Evolutionary conservation across 2,797 vertebrate genomes (phyloP), one percentile per base, ranked within the genome.

Genomic region (Lepidocolaptes lacrymiger): DNA sequence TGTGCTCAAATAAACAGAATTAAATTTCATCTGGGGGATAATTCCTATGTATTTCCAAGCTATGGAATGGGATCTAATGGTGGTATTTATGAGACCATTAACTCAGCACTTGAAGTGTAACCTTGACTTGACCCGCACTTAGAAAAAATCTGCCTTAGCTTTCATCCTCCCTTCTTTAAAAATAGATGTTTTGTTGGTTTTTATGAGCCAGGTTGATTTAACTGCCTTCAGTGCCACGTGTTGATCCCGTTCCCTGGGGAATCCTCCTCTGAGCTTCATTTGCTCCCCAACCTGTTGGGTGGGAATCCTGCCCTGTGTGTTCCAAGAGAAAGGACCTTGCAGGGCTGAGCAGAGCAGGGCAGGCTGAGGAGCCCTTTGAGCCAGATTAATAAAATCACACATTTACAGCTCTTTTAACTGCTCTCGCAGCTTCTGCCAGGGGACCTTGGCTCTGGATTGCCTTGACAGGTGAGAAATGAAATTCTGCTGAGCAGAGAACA

Each of bases 381-480:
- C 2, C 30, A 18, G 30, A n/a, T 81, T 44, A 68, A 80, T 80
- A 69, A 90, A 95, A 64, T 67, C n/a, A 10, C 71, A 36, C 73
- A 9, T 93, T 94, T 78, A 27, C 76, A 89, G 71, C 91, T 81
- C 81, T 56, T 75, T 46, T 58, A 88, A 72, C 85, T 20, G 78
- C 78, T 80, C 4, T 34, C 13, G 4, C 34, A 5, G 76, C 46
- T 89, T 56, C 75, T 92, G 68, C 32, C 37, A 2, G 62, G 81
- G 78, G 46, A 62, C 55, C 32, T 39, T 10, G 36, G 62, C 43
- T 10, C 27, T 26, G 13, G 23, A 22, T 67, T 88, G 66, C 49
- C 51, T 46, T 76, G 95, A 21, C 27, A 85, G 81, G 85, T 66
- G 91, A 90, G 92, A 80, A 86, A 84, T 71, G 27, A 83, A 88